Evolutionary conservation across 2,888 invertebrate genomes (phyloP).

Genomic region (Rhogogaster chlorosoma): DNA sequence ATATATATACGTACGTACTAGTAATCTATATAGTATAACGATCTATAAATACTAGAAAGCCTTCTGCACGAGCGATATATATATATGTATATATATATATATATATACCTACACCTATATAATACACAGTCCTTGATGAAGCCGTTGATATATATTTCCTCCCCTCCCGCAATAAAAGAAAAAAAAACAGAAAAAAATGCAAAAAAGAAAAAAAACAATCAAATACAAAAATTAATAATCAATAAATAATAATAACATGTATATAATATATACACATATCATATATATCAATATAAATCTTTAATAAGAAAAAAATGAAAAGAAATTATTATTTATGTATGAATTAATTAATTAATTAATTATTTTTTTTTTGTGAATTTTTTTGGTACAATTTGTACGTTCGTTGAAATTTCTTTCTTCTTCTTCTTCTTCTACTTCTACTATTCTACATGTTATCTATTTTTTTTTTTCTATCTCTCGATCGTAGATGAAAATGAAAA

Average conservation of each 20-base stretch:
- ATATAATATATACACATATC: too few species aligned
- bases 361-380: neutral
- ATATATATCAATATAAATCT: neutral
- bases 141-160: neutral
- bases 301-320: neutral
- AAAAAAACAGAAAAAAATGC: neutral
- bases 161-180: neutral
- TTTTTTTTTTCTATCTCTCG: neutral
- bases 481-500: conserved; percentile 1
- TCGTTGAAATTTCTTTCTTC: conserved; percentile 31
- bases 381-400: conserved; percentile 37
- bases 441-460: too few species aligned
- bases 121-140: conserved; percentile 2
- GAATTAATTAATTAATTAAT: neutral
- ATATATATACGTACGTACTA: neutral
- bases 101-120: neutral
- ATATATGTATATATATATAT: neutral
- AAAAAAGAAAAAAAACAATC: too few species aligned
- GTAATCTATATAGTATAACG: conserved; percentile 1
- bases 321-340: neutral
- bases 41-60: conserved; percentile 33
- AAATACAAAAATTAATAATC: too few species aligned
- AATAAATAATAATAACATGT: too few species aligned
- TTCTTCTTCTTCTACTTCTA: neutral
- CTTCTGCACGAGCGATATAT: conserved; percentile 16